phyloP scores from a whole-genome alignment of 2,113 vertebrate genomes.

The Clupea harengus region DNA sequence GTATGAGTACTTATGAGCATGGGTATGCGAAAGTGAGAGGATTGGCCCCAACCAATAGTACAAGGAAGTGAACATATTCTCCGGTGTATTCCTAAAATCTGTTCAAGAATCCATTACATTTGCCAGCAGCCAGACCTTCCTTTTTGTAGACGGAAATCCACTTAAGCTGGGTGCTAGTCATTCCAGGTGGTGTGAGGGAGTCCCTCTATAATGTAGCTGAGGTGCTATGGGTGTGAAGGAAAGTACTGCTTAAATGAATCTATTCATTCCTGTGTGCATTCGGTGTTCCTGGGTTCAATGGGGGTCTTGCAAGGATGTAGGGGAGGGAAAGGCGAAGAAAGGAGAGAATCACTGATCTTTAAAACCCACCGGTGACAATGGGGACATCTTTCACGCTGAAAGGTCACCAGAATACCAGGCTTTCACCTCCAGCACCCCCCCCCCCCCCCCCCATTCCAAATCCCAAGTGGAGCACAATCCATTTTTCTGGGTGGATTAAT shows the following conservation, averaged over 20 bases:
- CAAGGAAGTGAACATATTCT: too few relatives aligned
- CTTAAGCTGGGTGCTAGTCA: background rate
- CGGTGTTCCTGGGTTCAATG: background rate
- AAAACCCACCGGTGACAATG: background rate
- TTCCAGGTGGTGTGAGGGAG: background rate
- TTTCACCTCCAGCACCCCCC: background rate
- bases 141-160: background rate
- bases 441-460: background rate
- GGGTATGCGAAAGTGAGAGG: too few relatives aligned
- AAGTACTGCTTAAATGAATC: background rate
- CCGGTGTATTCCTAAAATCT: too few relatives aligned
- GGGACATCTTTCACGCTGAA: background rate
- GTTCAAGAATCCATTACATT: background rate
- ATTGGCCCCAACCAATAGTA: too few relatives aligned
- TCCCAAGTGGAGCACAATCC: background rate
- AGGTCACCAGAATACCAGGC: background rate
- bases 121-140: background rate
- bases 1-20: too few relatives aligned
- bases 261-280: background rate
- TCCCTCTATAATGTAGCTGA: background rate
- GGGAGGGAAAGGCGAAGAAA: background rate
- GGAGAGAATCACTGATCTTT: background rate
- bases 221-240: background rate
- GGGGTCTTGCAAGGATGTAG: background rate
- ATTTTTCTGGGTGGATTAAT: slow-evolving; percentile 17